Evolutionary conservation across 1,140 invertebrate genomes (phyloP), one percentile per base, ranked within the genome.

Genomic region (Helicorthomorpha holstii): DNA sequence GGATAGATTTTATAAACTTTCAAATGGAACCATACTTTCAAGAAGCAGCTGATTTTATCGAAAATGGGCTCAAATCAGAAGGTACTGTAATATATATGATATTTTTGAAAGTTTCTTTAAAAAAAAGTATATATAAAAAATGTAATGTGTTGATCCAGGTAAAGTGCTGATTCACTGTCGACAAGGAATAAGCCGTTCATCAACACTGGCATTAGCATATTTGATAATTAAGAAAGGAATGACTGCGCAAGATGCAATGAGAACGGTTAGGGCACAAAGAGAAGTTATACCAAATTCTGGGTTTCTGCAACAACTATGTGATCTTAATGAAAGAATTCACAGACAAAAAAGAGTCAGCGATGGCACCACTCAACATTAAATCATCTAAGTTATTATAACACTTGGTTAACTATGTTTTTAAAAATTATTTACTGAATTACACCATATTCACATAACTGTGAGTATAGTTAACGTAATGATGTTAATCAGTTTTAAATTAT

Each of bases 211-310:
- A 0, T 67, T 86, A 25, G 83, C 83, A 21, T 89, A 82, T 63
- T 68, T 89, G 26, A 88, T 91, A 82, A 79, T 89, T 46, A 82
- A 82, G 60, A 74, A 77, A 48, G 73, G 76, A 38, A 83, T 87
- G 78, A 72, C 76, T n/a, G 77, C 83, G 1, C 67, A 74, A 7
- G 79, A 86, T 51, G 85, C 87, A 14, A 67, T 90, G 43, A 69
- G 69, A 10, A 71, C 69, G 41, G 75, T 85, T 12, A 47, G 83
- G 44, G 70, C 73, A 55, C 73, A 73, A 49, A 74, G 85, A 38
- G 61, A 64, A 53, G 64, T 71, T 41, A 59, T 63, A 26, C 69
- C 69, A n/a, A 71, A 71, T 51, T 59, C 64, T 45, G 69, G 69
- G 12, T 71, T 71, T 53, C 29, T 70, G 1, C 58, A 64, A 54